Evolutionary conservation across 2,888 invertebrate genomes (phyloP).

Genomic region (Galerucella pusilla): DNA sequence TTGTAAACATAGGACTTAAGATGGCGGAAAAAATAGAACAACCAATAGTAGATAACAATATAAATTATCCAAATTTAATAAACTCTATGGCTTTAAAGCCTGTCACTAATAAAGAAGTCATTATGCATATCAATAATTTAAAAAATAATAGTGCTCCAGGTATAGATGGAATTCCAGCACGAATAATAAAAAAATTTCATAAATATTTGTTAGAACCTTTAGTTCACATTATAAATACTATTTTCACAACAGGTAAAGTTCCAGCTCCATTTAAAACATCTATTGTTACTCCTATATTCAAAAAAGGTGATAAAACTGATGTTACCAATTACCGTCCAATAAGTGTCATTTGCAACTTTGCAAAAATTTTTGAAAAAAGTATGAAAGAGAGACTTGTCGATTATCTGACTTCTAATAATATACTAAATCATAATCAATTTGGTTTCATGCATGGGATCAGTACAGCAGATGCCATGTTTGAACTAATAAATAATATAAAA

Average conservation of each 20-base stretch:
- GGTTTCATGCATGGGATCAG: neutral
- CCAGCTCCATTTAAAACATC: conserved; percentile 9
- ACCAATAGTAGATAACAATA: too few species aligned
- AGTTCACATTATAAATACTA: conserved; percentile 11
- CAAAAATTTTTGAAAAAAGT: conserved; percentile 16
- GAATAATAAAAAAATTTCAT: conserved; percentile 2
- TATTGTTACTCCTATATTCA: conserved; percentile 16
- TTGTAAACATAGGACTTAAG: too few species aligned
- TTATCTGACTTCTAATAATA: conserved; percentile 10
- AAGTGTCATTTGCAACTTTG: conserved; percentile 16
- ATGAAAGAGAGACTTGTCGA: neutral
- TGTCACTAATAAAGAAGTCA: neutral
- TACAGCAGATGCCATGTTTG: too few species aligned
- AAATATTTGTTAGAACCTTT: conserved; percentile 9
- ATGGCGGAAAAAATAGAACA: too few species aligned
- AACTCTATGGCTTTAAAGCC: too few species aligned
- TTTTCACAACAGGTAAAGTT: conserved; percentile 10
- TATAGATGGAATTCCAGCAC: too few species aligned
- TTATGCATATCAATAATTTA: neutral
- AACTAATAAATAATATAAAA: too few species aligned
- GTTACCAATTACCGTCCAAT: too few species aligned
- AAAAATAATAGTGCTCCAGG: too few species aligned
- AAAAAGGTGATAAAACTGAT: conserved; percentile 2
- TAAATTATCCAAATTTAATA: too few species aligned
- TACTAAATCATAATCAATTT: conserved; percentile 8